These are phyloP conservation scores for Graptemys geographica DNA, from an alignment of 2,797 vertebrate genomes.

Conservation along the genomic window DNA sequence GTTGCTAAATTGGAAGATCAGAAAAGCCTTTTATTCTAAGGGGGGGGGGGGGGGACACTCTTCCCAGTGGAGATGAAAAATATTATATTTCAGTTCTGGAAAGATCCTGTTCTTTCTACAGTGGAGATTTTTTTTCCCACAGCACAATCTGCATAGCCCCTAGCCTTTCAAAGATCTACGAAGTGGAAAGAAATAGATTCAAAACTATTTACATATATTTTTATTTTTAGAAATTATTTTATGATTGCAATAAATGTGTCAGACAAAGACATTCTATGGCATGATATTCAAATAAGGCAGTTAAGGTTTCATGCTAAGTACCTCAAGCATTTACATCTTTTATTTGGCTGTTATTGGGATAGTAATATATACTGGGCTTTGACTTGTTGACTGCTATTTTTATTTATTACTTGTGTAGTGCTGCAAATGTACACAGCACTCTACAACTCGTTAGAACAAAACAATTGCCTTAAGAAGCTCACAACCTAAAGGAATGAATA, in stretches of 20 bases:
- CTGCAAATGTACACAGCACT: not conserved
- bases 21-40: conserved; percentile 60
- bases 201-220: not conserved
- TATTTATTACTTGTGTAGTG: not conserved
- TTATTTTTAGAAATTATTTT: conserved; percentile 16
- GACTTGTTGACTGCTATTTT: not conserved
- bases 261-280: not conserved
- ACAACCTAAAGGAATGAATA: not conserved
- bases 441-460: not conserved
- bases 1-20: conserved; percentile 47
- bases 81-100: conserved; percentile 65
- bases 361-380: not conserved
- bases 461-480: fast-evolving
- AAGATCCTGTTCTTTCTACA: conserved; percentile 45
- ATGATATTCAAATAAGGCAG: not conserved
- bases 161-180: conserved; percentile 29
- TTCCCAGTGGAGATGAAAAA: conserved; percentile 70
- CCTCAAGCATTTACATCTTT: not conserved
- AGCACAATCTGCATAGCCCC: conserved; percentile 13
- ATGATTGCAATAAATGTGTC: not conserved
- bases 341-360: not conserved
- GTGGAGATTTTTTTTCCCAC: conserved; percentile 30
- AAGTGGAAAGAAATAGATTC: not conserved
- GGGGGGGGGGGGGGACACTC: not conserved
- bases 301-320: not conserved